phyloP scores from a whole-genome alignment of 1,140 invertebrate genomes.

The Drosophila fuyamai region DNA sequence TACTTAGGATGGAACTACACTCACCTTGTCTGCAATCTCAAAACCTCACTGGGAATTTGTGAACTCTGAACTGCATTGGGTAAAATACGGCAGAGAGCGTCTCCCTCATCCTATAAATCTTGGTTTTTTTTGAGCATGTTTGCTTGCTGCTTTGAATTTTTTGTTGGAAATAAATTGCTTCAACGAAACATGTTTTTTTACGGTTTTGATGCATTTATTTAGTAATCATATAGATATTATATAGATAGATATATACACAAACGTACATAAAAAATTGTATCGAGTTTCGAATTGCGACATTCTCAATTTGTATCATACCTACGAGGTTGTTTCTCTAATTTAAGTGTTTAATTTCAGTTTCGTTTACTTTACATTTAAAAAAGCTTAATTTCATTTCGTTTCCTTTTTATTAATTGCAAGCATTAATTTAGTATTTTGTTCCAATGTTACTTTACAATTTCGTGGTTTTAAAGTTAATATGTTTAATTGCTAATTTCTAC shows the following conservation, averaged over 20 bases:
- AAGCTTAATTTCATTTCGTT: conserved; percentile 48
- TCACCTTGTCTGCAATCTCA: conserved; percentile 62
- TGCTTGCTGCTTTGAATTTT: conserved; percentile 54
- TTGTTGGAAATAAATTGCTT: conserved; percentile 41
- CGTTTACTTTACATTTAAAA: conserved; percentile 69
- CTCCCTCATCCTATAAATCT: conserved; percentile 2
- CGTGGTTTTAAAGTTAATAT: conserved; percentile 45
- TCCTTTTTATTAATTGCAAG: conserved; percentile 39
- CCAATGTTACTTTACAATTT: conserved; percentile 55
- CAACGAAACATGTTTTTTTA: conserved; percentile 41
- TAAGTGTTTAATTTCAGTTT: conserved; percentile 22
- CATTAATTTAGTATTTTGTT: conserved; percentile 53
- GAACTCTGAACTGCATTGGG: conserved; percentile 28
- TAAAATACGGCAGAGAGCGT: conserved; percentile 9
- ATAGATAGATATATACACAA: conserved; percentile 73
- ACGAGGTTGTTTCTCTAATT: conserved; percentile 40
- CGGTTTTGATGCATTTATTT: conserved; percentile 79
- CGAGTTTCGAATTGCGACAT: conserved; percentile 54
- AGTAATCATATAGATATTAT: conserved; percentile 73
- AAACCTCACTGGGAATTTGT: conserved; percentile 33
- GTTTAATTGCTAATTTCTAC: conserved; percentile 63
- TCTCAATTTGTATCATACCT: conserved; percentile 50
- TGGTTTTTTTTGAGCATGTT: conserved; percentile 61
- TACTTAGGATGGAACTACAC: conserved; percentile 50
- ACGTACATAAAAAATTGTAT: conserved; percentile 76